Evolutionary conservation across 53 echinoderm and acorn worm species (phyloP), one percentile per base, ranked within the genome.

Genomic region (Temnopleurus reevesii): DNA sequence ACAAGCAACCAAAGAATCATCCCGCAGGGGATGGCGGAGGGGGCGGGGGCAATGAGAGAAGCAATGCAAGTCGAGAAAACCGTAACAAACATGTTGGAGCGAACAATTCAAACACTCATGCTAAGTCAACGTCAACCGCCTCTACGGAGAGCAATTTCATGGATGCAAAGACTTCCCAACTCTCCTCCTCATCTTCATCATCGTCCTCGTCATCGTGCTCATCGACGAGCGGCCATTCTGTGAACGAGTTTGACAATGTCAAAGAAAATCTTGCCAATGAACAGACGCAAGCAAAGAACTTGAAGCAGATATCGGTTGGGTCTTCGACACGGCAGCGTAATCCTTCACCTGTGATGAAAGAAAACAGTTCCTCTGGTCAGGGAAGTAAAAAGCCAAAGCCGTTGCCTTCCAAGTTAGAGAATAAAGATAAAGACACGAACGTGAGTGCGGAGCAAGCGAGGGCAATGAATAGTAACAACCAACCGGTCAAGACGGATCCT

Each of bases 201-300:
- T n/a, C n/a, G n/a, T n/a, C n/a, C n/a, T 46, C 88, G 9, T 65
- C 88, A 36, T 66, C 86, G 3, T 61, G 66, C 9, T 87, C 88
- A 6, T 19, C 88, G n/a, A 49, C 46, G 34, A 66, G 44, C 51
- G 66, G 51, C 45, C 88, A 87, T 53, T 87, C 88, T 8, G 97
- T 97, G 89, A 97, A 97, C 77, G 94, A 96, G 61, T 94, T 94
- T 53, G 96, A 99, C 34, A 94, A 93, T 66, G 91, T 94, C 45
- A 93, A 93, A 84, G 99, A 99, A 84, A 99, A 99, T 85, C 89
- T 99, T 44, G 96, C 92, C 55, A 99, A 99, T 57, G 99, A 99
- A 81, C 95, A 95, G 93, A 92, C 93, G 59, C 96, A 92, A 64
- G 89, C 86, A 8, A 95, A 95, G 83, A 94, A 96, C 60, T 89